Evolutionary conservation across 1,140 invertebrate species (phyloP).

Genomic region (Drosophila takahashii): DNA sequence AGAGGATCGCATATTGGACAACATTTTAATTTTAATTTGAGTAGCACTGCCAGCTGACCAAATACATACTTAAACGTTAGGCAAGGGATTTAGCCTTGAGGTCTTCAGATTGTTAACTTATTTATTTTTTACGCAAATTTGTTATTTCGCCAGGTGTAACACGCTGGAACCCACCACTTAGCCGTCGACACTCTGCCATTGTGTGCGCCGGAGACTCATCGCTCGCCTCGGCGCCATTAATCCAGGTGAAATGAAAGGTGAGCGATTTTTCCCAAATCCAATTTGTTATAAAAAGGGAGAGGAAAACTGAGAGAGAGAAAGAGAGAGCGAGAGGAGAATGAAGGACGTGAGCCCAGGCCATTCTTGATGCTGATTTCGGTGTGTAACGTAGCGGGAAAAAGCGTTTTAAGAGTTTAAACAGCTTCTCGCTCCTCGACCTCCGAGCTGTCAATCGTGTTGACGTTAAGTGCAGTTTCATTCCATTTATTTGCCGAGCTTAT

Average conservation of each 20-base stretch:
- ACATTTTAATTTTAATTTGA: too few species aligned
- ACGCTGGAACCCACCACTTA: slow-evolving; percentile 29
- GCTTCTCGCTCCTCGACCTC: slow-evolving; percentile 17
- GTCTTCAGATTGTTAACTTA: background rate
- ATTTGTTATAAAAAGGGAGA: slow-evolving; percentile 65
- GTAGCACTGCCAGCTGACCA: too few species aligned
- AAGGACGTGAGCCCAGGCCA: slow-evolving; percentile 4
- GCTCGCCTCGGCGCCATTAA: slow-evolving; percentile 72
- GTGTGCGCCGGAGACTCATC: slow-evolving; percentile 43
- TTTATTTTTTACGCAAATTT: background rate
- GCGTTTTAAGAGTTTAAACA: slow-evolving; percentile 53
- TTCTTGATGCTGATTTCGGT: slow-evolving; percentile 26
- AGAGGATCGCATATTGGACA: too few species aligned
- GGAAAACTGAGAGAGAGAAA: slow-evolving; percentile 22
- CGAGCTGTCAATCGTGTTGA: slow-evolving; percentile 72
- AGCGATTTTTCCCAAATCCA: slow-evolving; percentile 81
- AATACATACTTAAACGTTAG: too few species aligned
- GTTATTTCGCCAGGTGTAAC: slow-evolving; percentile 21
- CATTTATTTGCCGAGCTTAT: slow-evolving; percentile 73
- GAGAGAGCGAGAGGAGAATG: slow-evolving; percentile 11
- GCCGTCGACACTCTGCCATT: slow-evolving; percentile 47
- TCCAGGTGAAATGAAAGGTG: slow-evolving; percentile 80
- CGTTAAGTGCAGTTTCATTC: slow-evolving; percentile 80
- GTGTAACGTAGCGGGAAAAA: slow-evolving; percentile 49
- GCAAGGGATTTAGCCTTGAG: background rate